phyloP scores from a whole-genome alignment of 1,140 invertebrate genomes.

The Delia radicum region DNA sequence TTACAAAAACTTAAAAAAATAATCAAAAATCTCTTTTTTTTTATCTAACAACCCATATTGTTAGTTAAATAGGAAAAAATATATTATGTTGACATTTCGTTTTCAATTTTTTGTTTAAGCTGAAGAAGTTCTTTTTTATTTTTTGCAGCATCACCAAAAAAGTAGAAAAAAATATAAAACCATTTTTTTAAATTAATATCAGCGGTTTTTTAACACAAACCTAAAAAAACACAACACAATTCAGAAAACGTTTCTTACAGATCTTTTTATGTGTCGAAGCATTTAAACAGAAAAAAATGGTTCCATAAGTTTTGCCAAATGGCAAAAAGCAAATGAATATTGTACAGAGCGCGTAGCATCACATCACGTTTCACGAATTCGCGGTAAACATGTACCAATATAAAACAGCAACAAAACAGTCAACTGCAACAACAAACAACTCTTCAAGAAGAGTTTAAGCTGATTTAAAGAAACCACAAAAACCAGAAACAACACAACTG shows the following conservation, averaged over 20 bases:
- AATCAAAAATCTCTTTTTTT: too few relatives aligned
- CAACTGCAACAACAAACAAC: neutral
- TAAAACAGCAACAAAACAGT: neutral
- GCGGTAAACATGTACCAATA: constrained; percentile 38
- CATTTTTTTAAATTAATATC: neutral
- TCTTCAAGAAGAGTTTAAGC: constrained; percentile 6
- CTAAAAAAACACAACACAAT: neutral
- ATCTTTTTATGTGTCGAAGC: too few relatives aligned
- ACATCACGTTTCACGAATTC: constrained; percentile 55
- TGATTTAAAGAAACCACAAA: neutral
- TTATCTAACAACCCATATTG: neutral
- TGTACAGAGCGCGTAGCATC: constrained; percentile 10
- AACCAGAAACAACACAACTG: neutral
- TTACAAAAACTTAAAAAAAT: too few relatives aligned
- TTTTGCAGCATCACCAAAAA: neutral
- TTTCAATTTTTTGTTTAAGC: constrained; percentile 2
- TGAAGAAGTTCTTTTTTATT: neutral
- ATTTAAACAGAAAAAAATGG: neutral
- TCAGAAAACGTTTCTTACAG: neutral
- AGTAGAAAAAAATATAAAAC: neutral
- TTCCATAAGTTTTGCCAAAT: neutral
- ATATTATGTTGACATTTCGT: constrained; percentile 16
- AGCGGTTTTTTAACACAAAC: neutral
- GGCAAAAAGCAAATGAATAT: neutral
- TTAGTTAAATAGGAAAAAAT: neutral